These are phyloP conservation scores for Meandrina meandrites DNA, from an alignment of 92 coral and sea anemone genomes.

Conservation along the genomic window DNA sequence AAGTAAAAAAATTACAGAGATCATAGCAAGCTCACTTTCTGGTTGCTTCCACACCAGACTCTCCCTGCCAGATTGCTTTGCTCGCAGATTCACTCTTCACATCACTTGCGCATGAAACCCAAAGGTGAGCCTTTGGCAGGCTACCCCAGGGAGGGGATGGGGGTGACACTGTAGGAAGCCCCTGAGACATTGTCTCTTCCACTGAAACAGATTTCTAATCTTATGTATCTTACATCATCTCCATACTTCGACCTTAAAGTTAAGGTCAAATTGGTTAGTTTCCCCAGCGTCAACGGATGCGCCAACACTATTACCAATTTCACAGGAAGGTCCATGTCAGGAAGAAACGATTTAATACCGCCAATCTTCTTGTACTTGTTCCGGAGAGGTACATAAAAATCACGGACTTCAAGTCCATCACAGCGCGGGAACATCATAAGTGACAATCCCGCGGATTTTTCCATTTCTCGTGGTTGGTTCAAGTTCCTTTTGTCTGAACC, in stretches of 20 bases:
- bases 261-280: conserved; percentile 74
- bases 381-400: conserved; percentile 76
- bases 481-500: conserved; percentile 29
- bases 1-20: too few species aligned
- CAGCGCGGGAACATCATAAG: conserved; percentile 71
- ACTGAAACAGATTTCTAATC: not conserved
- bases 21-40: too few species aligned
- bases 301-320: conserved; percentile 74
- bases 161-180: not conserved
- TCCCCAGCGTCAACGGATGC: conserved; percentile 87
- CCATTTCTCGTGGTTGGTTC: conserved; percentile 22
- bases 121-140: too few species aligned
- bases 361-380: conserved; percentile 79
- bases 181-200: not conserved
- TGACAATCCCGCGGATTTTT: conserved; percentile 37
- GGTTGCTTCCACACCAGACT: too few species aligned
- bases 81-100: too few species aligned
- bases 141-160: not conserved
- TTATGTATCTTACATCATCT: conserved; percentile 60
- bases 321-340: conserved; percentile 69
- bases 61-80: too few species aligned
- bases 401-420: conserved; percentile 45
- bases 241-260: conserved; percentile 76
- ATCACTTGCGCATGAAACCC: too few species aligned
- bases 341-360: conserved; percentile 75